Evolutionary conservation across 2,888 invertebrate genomes (phyloP).

Genomic region (Conops quadrifasciatus): DNA sequence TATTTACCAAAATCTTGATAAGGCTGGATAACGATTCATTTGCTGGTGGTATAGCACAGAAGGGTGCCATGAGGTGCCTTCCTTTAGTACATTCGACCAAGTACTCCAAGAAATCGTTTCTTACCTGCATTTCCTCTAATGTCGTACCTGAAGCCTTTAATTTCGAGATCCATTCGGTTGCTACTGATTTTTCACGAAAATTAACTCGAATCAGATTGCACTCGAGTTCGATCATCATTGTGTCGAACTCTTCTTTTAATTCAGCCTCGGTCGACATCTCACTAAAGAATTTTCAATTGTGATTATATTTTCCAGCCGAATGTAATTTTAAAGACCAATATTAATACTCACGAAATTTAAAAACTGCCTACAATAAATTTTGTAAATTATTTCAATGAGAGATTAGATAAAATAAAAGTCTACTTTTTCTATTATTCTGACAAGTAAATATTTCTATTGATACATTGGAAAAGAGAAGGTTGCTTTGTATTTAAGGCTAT

Average conservation of each 20-base stretch:
- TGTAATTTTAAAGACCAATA: too few relatives aligned
- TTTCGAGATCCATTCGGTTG: slow-evolving; percentile 46
- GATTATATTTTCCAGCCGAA: too few relatives aligned
- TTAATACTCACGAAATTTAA: too few relatives aligned
- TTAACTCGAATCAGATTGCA: slow-evolving; percentile 32
- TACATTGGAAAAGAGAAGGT: too few relatives aligned
- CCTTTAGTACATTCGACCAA: slow-evolving; percentile 37
- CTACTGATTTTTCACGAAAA: slow-evolving; percentile 44
- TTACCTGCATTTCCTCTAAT: slow-evolving; percentile 41
- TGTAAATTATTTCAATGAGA: too few relatives aligned
- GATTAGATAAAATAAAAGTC: too few relatives aligned
- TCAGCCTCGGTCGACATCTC: slow-evolving; percentile 19
- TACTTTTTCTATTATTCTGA: too few relatives aligned
- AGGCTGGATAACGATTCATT: slow-evolving; percentile 32
- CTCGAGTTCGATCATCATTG: slow-evolving; percentile 35
- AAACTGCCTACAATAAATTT: too few relatives aligned
- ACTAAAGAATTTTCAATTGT: not conserved
- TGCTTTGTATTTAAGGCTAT: too few relatives aligned
- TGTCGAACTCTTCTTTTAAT: slow-evolving; percentile 42
- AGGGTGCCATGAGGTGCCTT: slow-evolving; percentile 42
- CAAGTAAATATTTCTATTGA: too few relatives aligned
- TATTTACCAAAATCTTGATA: slow-evolving; percentile 38
- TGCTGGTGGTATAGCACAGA: slow-evolving; percentile 42
- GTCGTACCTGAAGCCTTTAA: slow-evolving; percentile 41
- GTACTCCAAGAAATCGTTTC: slow-evolving; percentile 44